Percentiles rank a stretch among this genome's conserved stretches.
These are phyloP conservation scores for Zeus faber DNA, from an alignment of 2,113 vertebrate species.

Conservation along the genomic window DNA sequence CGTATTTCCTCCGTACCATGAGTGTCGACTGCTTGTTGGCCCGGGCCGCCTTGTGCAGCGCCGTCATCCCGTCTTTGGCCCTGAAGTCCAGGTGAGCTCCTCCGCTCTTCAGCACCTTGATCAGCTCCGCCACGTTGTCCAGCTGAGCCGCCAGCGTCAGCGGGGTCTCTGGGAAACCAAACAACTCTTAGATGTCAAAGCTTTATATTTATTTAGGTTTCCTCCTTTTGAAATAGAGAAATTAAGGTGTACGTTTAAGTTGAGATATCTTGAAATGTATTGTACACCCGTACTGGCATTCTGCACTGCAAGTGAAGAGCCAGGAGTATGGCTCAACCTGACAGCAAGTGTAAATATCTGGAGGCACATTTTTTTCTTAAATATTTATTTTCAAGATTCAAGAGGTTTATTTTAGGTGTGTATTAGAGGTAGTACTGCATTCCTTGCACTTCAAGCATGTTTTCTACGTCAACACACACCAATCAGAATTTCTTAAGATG, in stretches of 20 bases:
- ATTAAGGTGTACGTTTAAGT: not conserved
- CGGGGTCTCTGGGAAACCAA: slow-evolving; percentile 80
- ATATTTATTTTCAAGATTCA: too few relatives aligned
- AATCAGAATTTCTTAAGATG: too few relatives aligned
- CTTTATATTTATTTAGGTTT: not conserved
- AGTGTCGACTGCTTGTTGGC: slow-evolving; percentile 82
- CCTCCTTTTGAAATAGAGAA: not conserved
- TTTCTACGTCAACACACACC: too few relatives aligned
- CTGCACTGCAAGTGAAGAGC: too few relatives aligned
- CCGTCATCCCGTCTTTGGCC: slow-evolving; percentile 90
- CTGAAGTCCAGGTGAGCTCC: slow-evolving; percentile 95
- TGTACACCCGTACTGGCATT: too few relatives aligned
- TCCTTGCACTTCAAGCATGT: too few relatives aligned
- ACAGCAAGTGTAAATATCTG: too few relatives aligned
- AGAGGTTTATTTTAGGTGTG: too few relatives aligned
- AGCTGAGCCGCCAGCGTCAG: slow-evolving; percentile 85
- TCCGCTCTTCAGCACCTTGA: slow-evolving; percentile 85
- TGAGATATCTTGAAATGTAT: too few relatives aligned
- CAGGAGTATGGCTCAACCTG: too few relatives aligned
- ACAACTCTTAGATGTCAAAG: not conserved
- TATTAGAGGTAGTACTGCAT: too few relatives aligned
- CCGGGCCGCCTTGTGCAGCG: slow-evolving; percentile 88
- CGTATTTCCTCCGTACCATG: slow-evolving; percentile 70
- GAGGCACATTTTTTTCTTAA: too few relatives aligned
- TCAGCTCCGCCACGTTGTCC: slow-evolving; percentile 78